Base-by-base conservation (phyloP, 2,888 invertebrate species). In the Chaitophorus viminalis region DNA sequence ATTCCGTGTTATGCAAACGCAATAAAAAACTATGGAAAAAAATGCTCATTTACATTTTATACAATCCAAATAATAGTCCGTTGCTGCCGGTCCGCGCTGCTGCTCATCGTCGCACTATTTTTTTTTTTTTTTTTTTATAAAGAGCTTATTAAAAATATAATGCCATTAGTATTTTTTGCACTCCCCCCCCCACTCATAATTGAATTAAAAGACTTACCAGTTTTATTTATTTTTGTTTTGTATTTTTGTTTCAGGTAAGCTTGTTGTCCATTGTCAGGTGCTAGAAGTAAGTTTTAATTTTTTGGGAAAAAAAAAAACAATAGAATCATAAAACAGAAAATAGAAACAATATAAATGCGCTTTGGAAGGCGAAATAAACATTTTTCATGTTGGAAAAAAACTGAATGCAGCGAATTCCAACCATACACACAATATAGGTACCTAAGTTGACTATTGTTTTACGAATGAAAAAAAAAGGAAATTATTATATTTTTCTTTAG, bases 181-280 rank as follows among this genome's bases (percentile, higher is more conserved):
- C 52, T 14, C 52, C 11, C n/a, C n/a, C 18, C 60, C 6, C 60
- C 60, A 25, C 46, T 11, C 0, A 6, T 6, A n/a, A 4, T 78
- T 85, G 36, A 78, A 86, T 86, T 79, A 70, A 79, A 75, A 75
- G 39, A 84, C 75, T 84, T 76, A 76, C 39, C 65, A 76, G 72
- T 72, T 72, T 72, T 72, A 33, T 76, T 70, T 85, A 76, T 46
- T 29, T 84, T 60, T 60, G 11, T 68, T 68, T 84, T 31, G 36
- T 60, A 21, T 60, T 70, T 78, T 79, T 78, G 85, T 85, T 86
- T 39, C 86, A 86, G 86, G 86, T 86, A 86, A 86, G 86, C 72
- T 79, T 29, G 11, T 68, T 17, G 21, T 29, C 68, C 54, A 70
- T 74, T 60, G 78, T 79, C 78, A 65, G 25, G 46, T 60, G 77